phyloP scores from a whole-genome alignment of 2,113 vertebrate genomes.

The Gymnarchus niloticus region DNA sequence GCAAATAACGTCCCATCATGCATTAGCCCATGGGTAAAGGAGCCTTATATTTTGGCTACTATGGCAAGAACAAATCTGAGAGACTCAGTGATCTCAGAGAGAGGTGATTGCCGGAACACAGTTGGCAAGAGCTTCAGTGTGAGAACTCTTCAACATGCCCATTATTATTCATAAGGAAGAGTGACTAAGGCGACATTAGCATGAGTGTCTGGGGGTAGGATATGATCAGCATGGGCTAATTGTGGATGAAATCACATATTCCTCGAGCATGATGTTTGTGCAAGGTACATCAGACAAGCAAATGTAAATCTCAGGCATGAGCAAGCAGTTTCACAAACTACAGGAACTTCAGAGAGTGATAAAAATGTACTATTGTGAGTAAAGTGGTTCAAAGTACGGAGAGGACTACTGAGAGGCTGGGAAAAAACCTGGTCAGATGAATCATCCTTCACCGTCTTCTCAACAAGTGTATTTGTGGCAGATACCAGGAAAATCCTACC shows the following conservation, averaged over 20 bases:
- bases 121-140: not conserved
- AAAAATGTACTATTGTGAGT: not conserved
- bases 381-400: not conserved
- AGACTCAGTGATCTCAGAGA: not conserved
- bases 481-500: not conserved
- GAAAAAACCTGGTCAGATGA: not conserved
- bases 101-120: not conserved
- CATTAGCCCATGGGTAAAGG: not conserved
- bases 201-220: not conserved
- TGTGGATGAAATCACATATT: not conserved
- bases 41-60: not conserved
- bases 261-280: not conserved
- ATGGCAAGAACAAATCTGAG: not conserved
- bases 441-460: not conserved
- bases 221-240: not conserved
- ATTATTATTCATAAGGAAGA: not conserved
- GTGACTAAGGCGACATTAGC: slow-evolving; percentile 10
- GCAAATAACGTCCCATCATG: not conserved
- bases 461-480: not conserved
- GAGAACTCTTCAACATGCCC: not conserved
- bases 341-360: not conserved
- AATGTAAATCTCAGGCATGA: too few relatives aligned
- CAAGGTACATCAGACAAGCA: not conserved
- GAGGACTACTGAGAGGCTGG: not conserved
- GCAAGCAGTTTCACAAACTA: not conserved